Conservation (phyloP, 2,888 invertebrate species). For the Drosophila pegasa region DNA sequence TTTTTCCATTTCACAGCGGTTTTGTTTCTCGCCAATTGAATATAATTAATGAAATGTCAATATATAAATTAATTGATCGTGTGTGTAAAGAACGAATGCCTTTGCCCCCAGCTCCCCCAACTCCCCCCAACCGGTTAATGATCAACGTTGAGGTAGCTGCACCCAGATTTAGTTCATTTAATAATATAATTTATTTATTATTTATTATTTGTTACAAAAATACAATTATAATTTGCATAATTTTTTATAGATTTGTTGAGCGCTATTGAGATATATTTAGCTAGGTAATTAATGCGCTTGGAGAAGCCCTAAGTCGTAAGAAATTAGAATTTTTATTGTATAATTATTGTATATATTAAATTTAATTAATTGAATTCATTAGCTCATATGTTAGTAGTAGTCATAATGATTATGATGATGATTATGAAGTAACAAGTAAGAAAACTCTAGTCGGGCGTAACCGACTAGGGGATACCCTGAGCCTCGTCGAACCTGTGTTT, state of each 20-base stretch:
- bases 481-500: too few relatives aligned
- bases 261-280: neutral
- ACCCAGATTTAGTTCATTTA: slow-evolving; percentile 25
- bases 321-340: neutral
- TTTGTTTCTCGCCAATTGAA: slow-evolving; percentile 29
- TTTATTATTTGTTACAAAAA: slow-evolving; percentile 15
- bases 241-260: neutral
- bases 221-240: slow-evolving; percentile 17
- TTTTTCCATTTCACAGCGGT: slow-evolving; percentile 22
- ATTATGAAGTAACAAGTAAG: too few relatives aligned
- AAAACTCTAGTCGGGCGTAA: too few relatives aligned
- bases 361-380: too few relatives aligned
- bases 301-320: neutral
- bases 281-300: neutral
- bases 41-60: slow-evolving; percentile 60
- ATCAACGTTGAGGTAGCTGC: slow-evolving; percentile 44
- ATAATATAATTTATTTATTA: slow-evolving; percentile 13
- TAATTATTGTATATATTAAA: neutral
- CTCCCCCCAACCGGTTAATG: slow-evolving; percentile 30
- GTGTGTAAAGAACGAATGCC: slow-evolving; percentile 9
- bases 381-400: neutral
- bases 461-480: too few relatives aligned
- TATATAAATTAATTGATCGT: slow-evolving; percentile 42
- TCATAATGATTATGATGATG: neutral
- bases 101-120: too few relatives aligned